A percentile compares a stretch with the other conserved stretches of the same genome.
Evolutionary conservation across 2,888 invertebrate species (phyloP).

Genomic region (Dorcus parallelipipedus): DNA sequence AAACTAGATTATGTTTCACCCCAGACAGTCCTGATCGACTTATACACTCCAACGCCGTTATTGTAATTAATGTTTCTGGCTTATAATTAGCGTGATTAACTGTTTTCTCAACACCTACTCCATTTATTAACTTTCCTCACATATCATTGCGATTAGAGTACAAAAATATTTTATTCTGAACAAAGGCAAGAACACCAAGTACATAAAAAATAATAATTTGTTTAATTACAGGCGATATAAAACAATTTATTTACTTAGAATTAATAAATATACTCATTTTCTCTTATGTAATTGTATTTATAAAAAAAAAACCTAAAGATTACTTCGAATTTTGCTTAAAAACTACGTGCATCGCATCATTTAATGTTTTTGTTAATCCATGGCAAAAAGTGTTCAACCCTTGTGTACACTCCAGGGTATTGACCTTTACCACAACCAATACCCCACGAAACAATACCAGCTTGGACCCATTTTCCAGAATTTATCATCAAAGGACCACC

Average conservation of each 20-base stretch:
- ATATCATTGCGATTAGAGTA: too few relatives aligned
- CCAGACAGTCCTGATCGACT: not conserved
- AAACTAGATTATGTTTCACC: conserved; percentile 5
- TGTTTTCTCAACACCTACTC: conserved; percentile 1
- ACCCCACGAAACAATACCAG: conserved; percentile 88
- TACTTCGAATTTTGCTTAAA: not conserved
- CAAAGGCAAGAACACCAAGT: too few relatives aligned
- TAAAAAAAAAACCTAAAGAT: not conserved
- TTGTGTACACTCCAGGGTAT: conserved; percentile 87
- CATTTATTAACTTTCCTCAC: not conserved
- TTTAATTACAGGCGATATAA: too few relatives aligned
- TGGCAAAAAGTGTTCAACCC: conserved; percentile 76
- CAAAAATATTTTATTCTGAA: too few relatives aligned
- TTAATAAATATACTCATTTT: not conserved
- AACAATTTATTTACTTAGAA: not conserved
- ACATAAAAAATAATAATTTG: too few relatives aligned
- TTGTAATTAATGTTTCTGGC: conserved; percentile 6
- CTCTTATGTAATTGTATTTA: not conserved
- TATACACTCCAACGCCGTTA: conserved; percentile 3
- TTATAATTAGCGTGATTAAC: conserved; percentile 10
- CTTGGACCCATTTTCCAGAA: conserved; percentile 75
- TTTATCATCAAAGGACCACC: conserved; percentile 84
- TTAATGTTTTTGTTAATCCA: conserved; percentile 85
- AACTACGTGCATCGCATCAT: not conserved
- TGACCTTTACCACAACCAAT: conserved; percentile 90